Evolutionary conservation across 2,797 vertebrate genomes (phyloP).

Genomic region (Acrossocheilus fasciatus): DNA sequence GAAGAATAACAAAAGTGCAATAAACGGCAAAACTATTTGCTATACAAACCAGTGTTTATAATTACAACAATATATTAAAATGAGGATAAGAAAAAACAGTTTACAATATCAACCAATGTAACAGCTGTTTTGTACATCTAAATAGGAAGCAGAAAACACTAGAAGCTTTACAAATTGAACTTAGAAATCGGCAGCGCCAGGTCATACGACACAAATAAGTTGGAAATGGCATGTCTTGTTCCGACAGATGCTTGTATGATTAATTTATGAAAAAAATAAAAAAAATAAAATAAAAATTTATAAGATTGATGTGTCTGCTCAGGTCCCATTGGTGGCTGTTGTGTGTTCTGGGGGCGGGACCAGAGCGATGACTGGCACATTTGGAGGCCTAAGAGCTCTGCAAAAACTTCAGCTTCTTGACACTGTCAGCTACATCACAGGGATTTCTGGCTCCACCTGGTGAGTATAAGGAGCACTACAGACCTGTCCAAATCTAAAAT

Average conservation of each 20-base stretch:
- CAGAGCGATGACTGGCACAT: conserved; percentile 83
- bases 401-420: conserved; percentile 83
- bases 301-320: conserved; percentile 24
- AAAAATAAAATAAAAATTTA: neutral
- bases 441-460: conserved; percentile 90
- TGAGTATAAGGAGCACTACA: conserved; percentile 60
- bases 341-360: conserved; percentile 86
- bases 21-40: too few relatives aligned
- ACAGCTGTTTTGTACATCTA: too few relatives aligned
- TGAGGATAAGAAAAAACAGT: too few relatives aligned
- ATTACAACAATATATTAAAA: neutral
- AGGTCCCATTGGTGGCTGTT: conserved; percentile 84
- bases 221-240: too few relatives aligned
- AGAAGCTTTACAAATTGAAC: neutral
- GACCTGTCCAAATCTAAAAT: neutral
- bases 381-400: conserved; percentile 81
- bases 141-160: neutral
- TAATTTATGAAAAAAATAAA: too few relatives aligned
- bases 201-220: too few relatives aligned
- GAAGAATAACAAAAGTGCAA: too few relatives aligned
- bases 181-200: too few relatives aligned
- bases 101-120: too few relatives aligned
- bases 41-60: neutral
- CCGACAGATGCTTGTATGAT: too few relatives aligned
- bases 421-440: conserved; percentile 77